Evolutionary conservation across 2,797 vertebrate species (phyloP).

Genomic region (Rhinatrema bivittatum): DNA sequence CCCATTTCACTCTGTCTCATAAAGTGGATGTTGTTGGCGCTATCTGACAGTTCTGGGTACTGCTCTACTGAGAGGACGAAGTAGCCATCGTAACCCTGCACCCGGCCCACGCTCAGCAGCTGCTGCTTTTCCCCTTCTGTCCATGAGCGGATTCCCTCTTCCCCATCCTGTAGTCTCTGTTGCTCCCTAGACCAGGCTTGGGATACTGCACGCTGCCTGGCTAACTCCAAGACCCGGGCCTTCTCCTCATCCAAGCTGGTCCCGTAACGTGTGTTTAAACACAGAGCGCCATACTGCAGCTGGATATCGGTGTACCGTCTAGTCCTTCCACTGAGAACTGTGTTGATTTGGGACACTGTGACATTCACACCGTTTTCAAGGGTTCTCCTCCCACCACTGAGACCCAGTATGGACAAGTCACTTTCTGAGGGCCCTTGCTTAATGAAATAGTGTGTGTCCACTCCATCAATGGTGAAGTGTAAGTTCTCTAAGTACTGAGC

Average conservation of each 20-base stretch:
- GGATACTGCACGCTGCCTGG: constrained; percentile 76
- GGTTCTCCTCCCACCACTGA: constrained; percentile 85
- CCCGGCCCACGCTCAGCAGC: constrained; percentile 80
- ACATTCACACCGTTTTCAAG: constrained; percentile 93
- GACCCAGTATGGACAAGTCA: constrained; percentile 85
- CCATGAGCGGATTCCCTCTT: constrained; percentile 89
- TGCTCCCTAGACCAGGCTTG: constrained; percentile 86
- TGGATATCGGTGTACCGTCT: constrained; percentile 93
- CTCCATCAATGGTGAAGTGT: constrained; percentile 80
- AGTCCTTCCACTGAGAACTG: constrained; percentile 82
- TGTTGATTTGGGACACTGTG: constrained; percentile 92
- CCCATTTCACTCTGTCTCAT: constrained; percentile 99
- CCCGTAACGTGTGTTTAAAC: constrained; percentile 88
- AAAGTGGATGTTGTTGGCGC: constrained; percentile 93
- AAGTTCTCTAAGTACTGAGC: constrained; percentile 86
- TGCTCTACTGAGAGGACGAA: constrained; percentile 93
- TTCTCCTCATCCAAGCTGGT: constrained; percentile 88
- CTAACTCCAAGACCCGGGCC: constrained; percentile 80
- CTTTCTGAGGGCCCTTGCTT: constrained; percentile 82
- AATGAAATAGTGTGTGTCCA: constrained; percentile 91
- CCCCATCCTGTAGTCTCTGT: constrained; percentile 88
- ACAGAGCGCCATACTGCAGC: constrained; percentile 75
- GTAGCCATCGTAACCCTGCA: constrained; percentile 92
- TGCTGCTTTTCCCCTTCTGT: constrained; percentile 94
- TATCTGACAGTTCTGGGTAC: constrained; percentile 96